A percentile compares a stretch with the other conserved stretches of the same genome.
phyloP scores from a whole-genome alignment of 2,113 vertebrate species.

The Pyrgilauda ruficollis region DNA sequence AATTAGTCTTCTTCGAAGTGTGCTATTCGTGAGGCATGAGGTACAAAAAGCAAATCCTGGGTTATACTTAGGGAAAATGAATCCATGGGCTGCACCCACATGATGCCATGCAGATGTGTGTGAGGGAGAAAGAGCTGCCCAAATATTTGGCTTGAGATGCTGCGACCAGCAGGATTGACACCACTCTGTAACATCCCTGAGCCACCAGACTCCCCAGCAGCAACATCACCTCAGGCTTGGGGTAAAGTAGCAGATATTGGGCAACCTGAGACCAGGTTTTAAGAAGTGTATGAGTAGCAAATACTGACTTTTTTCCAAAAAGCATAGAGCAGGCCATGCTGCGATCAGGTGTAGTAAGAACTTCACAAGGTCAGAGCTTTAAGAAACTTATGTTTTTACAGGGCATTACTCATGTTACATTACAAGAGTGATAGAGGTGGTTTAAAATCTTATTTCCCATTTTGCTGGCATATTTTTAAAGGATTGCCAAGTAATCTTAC shows the following conservation, averaged over 20 bases:
- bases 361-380: background rate
- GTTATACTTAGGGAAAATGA: background rate
- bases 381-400: background rate
- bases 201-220: accelerated
- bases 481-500: conserved; percentile 7
- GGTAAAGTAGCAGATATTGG: background rate
- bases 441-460: conserved; percentile 21
- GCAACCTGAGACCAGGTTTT: background rate
- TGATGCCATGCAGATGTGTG: background rate
- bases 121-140: background rate
- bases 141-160: background rate
- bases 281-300: background rate
- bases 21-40: background rate
- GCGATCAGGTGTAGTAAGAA: accelerated
- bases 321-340: background rate
- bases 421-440: background rate
- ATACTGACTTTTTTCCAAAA: background rate
- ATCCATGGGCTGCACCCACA: background rate
- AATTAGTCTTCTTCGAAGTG: background rate
- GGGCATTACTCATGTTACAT: background rate
- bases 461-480: conserved; percentile 38
- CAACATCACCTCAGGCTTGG: background rate
- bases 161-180: background rate
- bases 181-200: accelerated
- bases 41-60: background rate